Percentiles rank a stretch among this genome's conserved stretches.
These are phyloP conservation scores for Papilio glaucus DNA, from an alignment of 1,140 invertebrate species.

Conservation along the genomic window DNA sequence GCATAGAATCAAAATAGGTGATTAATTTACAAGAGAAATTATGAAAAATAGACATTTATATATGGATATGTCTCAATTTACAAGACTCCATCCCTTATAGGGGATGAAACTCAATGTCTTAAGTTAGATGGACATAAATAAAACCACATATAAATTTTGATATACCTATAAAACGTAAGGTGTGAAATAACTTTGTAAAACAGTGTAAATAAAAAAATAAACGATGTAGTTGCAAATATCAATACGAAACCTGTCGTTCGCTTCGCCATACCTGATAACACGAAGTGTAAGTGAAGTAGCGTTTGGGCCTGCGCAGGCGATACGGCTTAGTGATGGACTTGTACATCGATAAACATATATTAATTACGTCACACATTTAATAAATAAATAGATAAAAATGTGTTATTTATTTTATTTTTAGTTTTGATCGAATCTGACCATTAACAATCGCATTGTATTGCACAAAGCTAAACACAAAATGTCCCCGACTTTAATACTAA, in stretches of 20 bases:
- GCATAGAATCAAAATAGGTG: too few species aligned
- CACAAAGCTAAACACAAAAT: too few species aligned
- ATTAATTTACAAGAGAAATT: too few species aligned
- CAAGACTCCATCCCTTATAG: too few species aligned
- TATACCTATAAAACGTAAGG: not conserved
- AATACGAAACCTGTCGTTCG: not conserved
- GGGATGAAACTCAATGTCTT: too few species aligned
- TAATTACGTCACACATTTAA: not conserved
- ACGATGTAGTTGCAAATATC: not conserved
- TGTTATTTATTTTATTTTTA: too few species aligned
- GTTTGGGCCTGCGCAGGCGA: not conserved
- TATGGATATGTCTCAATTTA: too few species aligned
- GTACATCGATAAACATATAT: not conserved
- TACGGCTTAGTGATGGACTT: not conserved
- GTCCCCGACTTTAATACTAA: too few species aligned
- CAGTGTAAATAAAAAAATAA: constrained; percentile 11
- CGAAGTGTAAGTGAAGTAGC: not conserved
- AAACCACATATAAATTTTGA: not conserved
- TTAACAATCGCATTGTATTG: too few species aligned
- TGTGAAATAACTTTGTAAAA: not conserved
- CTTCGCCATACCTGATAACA: constrained; percentile 5
- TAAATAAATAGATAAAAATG: too few species aligned
- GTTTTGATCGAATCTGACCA: too few species aligned
- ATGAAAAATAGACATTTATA: too few species aligned
- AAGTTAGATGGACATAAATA: not conserved